Evolutionary conservation across 2,797 vertebrate species (phyloP), one percentile per base, ranked within the genome.

Genomic region (Echiichthys vipera): DNA sequence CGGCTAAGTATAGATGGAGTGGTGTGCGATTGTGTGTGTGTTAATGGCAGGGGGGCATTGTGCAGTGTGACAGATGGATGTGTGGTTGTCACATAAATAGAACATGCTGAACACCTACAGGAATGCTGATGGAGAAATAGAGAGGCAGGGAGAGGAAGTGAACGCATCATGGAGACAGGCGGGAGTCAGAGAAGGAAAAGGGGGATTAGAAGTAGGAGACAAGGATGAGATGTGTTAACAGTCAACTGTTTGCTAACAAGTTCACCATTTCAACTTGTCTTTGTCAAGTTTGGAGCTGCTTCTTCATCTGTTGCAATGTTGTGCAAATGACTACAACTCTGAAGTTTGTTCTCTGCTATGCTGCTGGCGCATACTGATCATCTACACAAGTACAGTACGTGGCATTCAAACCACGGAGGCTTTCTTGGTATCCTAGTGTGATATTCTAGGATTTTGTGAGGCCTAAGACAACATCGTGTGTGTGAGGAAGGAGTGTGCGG

Each of bases 11-110:
- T 85, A 88, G 88, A 74, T 59, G 67, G 67, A 72, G 78, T 51
- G 54, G 58, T 79, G 51, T 53, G 65, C 42, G 15, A 62, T 45
- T 71, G 63, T 56, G 42, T 53, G 47, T 63, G 37, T 39, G 40
- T 56, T 62, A 37, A 49, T 71, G 40, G 67, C 56, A 56, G 56
- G 74, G 68, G 79, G 51, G 66, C 62, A 70, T 81, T 89, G 87
- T 89, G 83, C 43, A 3, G 54, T 36, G 72, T 76, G 81, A 87
- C 59, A 75, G 80, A 80, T 67, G 74, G 66, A 79, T 78, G 68
- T 79, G 77, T 66, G 80, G 70, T 76, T 80, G 81, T 80, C 77
- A 65, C 86, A 87, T 77, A 91, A 88, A 90, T 90, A 90, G 87
- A 86, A 74, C 82, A 81, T 62, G 72, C 64, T 39, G 82, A 84